Conservation (phyloP, 2,888 invertebrate genomes). For the Falcaria lacertinaria region DNA sequence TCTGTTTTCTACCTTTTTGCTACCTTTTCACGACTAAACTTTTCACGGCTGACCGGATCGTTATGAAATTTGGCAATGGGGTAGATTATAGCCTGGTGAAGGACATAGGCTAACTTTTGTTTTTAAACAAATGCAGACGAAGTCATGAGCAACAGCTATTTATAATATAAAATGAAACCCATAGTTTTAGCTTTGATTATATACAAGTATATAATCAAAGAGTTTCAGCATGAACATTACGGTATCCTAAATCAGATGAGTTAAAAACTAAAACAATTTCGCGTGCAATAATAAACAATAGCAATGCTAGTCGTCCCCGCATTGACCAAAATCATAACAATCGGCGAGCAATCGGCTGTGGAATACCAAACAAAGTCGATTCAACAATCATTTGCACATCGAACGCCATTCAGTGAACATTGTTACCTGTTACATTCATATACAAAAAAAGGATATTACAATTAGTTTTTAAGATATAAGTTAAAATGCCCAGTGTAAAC, state of each 20-base stretch:
- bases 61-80: no score
- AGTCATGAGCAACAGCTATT: no score
- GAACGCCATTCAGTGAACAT: constrained; percentile 29
- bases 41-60: no score
- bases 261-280: constrained; percentile 35
- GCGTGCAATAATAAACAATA: constrained; percentile 17
- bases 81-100: no score
- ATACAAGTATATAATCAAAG: no score
- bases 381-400: constrained; percentile 37
- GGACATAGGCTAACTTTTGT: no score
- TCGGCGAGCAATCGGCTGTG: constrained; percentile 18
- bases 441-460: constrained; percentile 6
- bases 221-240: neutral
- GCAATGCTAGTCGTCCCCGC: constrained; percentile 33
- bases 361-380: constrained; percentile 47
- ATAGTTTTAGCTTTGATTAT: no score
- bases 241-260: constrained; percentile 21
- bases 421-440: constrained; percentile 10
- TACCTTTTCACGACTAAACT: no score
- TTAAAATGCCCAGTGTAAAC: constrained; percentile 30
- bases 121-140: no score
- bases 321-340: constrained; percentile 52
- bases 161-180: no score
- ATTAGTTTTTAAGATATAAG: constrained; percentile 5
- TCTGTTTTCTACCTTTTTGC: no score